These are phyloP conservation scores for Odontomachus brunneus DNA, from an alignment of 1,140 invertebrate genomes.

Conservation along the genomic window DNA sequence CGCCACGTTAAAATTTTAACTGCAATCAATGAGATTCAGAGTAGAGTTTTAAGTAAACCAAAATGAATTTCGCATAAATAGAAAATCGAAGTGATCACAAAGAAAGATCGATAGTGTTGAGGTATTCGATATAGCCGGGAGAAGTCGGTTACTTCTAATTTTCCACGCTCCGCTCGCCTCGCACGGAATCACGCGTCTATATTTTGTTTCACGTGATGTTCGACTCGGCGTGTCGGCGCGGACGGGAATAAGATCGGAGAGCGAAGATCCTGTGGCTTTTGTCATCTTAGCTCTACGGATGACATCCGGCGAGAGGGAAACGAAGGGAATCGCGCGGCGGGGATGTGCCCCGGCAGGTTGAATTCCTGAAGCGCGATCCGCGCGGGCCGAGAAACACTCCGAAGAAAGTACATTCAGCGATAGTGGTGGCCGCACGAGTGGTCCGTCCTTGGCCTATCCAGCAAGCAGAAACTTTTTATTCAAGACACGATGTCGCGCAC, in stretches of 20 bases:
- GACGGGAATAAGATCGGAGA: slow-evolving; percentile 14
- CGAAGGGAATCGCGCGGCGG: no score
- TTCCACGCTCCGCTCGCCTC: not conserved
- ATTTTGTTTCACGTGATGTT: slow-evolving; percentile 45
- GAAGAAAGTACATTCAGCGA: not conserved
- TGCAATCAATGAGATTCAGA: no score
- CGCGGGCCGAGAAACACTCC: no score
- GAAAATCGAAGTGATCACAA: not conserved
- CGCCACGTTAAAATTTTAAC: no score
- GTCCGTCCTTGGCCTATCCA: slow-evolving; percentile 48
- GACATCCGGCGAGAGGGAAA: not conserved
- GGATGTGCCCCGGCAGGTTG: not conserved
- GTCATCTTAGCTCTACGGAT: not conserved
- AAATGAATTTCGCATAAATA: not conserved
- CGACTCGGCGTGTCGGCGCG: slow-evolving; percentile 35
- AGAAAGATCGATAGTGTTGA: not conserved
- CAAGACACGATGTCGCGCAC: slow-evolving; percentile 52
- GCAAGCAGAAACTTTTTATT: slow-evolving; percentile 51
- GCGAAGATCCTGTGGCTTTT: slow-evolving; percentile 1
- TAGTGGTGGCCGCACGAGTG: not conserved
- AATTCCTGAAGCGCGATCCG: not conserved
- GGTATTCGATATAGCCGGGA: not conserved
- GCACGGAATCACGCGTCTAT: not conserved
- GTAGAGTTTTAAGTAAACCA: no score
- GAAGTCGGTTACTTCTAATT: not conserved